Evolutionary conservation across 2,797 vertebrate species (phyloP).

Genomic region (Hoplostethus atlanticus): DNA sequence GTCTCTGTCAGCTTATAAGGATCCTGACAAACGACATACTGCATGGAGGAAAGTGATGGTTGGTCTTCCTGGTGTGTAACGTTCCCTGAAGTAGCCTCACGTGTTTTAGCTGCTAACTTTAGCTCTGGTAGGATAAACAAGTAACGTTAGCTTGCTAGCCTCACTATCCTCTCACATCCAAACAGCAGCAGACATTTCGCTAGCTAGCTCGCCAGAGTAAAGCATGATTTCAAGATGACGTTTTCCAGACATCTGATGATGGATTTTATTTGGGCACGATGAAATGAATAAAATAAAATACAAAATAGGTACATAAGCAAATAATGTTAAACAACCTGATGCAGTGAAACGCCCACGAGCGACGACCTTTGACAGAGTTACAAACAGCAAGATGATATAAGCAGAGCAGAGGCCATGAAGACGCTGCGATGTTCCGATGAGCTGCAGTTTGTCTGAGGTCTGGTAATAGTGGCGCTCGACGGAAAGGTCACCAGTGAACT

Average conservation of each 20-base stretch:
- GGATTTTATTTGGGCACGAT: background rate
- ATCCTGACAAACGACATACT: background rate
- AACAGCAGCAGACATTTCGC: no score
- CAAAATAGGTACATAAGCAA: background rate
- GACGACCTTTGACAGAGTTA: background rate
- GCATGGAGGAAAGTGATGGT: background rate
- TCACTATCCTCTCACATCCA: no score
- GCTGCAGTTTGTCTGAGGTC: constrained; percentile 52
- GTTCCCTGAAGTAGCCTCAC: no score
- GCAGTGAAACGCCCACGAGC: no score
- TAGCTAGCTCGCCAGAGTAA: no score
- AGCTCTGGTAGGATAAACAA: no score
- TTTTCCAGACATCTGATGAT: no score
- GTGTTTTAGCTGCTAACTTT: no score
- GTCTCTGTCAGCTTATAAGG: background rate
- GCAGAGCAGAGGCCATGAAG: background rate
- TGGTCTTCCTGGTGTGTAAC: no score
- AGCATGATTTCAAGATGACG: no score
- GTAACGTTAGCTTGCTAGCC: no score
- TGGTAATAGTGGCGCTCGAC: constrained; percentile 53
- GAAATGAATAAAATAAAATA: background rate
- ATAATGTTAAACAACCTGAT: background rate
- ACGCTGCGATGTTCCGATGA: constrained; percentile 35
- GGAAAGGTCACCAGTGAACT: constrained; percentile 67
- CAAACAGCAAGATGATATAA: background rate